These are phyloP conservation scores for Ceratina japonica DNA, from an alignment of 1,140 invertebrate genomes.

Conservation along the genomic window DNA sequence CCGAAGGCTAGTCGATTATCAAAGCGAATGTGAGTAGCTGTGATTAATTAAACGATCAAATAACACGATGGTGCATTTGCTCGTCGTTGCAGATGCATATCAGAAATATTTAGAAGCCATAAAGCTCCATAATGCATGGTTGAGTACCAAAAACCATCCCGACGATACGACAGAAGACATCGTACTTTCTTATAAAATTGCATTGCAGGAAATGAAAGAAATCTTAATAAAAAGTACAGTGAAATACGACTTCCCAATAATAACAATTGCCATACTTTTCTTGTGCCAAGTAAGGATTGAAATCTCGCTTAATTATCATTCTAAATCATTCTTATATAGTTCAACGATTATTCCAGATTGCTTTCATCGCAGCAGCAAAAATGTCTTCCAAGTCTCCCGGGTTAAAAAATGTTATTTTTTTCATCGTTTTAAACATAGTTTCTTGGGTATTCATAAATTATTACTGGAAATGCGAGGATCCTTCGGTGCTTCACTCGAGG, in stretches of 20 bases:
- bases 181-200: conserved; percentile 79
- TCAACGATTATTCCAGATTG: conserved; percentile 60
- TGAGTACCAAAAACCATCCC: conserved; percentile 74
- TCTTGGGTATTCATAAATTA: conserved; percentile 62
- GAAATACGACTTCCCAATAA: conserved; percentile 79
- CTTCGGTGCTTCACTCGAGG: conserved; percentile 38
- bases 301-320: conserved; percentile 6
- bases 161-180: conserved; percentile 78
- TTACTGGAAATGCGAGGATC: conserved; percentile 50
- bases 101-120: conserved; percentile 78
- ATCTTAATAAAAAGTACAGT: conserved; percentile 78
- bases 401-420: conserved; percentile 38
- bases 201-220: conserved; percentile 80
- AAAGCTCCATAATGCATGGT: conserved; percentile 79
- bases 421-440: conserved; percentile 52
- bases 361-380: conserved; percentile 49
- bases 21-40: conserved; percentile 61
- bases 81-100: conserved; percentile 77
- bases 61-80: conserved; percentile 7
- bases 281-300: conserved; percentile 69
- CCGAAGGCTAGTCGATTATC: conserved; percentile 58
- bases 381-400: neutral
- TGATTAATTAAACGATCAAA: neutral
- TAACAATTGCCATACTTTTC: conserved; percentile 68
- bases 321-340: conserved; percentile 3